Percentiles rank a stretch among this genome's conserved stretches.
Evolutionary conservation across 1,140 invertebrate genomes (phyloP).

Genomic region (Drosophila bifasciata): DNA sequence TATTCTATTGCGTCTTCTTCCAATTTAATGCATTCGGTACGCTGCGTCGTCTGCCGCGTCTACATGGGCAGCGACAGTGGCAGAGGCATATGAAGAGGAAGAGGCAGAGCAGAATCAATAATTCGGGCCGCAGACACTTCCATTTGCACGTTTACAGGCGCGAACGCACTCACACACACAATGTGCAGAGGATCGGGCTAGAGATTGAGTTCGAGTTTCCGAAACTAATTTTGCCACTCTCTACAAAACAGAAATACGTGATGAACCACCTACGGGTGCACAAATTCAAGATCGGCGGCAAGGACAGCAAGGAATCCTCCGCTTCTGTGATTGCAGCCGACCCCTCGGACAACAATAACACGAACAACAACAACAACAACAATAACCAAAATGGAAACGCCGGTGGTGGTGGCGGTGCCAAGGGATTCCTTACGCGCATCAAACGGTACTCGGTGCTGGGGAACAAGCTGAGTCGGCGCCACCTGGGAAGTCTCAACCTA

Average conservation of each 20-base stretch:
- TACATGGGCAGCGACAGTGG: too few relatives aligned
- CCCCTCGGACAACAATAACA: slow-evolving; percentile 24
- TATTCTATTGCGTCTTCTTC: slow-evolving; percentile 9
- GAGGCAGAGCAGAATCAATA: too few relatives aligned
- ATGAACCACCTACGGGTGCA: slow-evolving; percentile 82
- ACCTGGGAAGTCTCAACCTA: slow-evolving; percentile 59
- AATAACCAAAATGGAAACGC: neutral
- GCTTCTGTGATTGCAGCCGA: slow-evolving; percentile 29
- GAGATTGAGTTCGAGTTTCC: neutral
- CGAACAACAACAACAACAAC: slow-evolving; percentile 34
- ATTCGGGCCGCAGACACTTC: too few relatives aligned
- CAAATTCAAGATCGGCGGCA: slow-evolving; percentile 76
- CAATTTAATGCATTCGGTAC: too few relatives aligned
- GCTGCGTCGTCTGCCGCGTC: too few relatives aligned
- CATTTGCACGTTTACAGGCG: too few relatives aligned
- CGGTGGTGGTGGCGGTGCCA: slow-evolving; percentile 26
- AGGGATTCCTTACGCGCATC: slow-evolving; percentile 71
- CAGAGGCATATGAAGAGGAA: too few relatives aligned
- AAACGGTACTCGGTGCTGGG: slow-evolving; percentile 80
- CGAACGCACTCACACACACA: too few relatives aligned
- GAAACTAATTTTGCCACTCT: neutral
- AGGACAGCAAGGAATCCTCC: slow-evolving; percentile 45
- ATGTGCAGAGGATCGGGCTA: neutral
- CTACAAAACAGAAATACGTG: slow-evolving; percentile 6
- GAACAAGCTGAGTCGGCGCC: slow-evolving; percentile 67